These are phyloP conservation scores for Drosophila persimilis DNA, from an alignment of 1,140 invertebrate species.

Conservation along the genomic window DNA sequence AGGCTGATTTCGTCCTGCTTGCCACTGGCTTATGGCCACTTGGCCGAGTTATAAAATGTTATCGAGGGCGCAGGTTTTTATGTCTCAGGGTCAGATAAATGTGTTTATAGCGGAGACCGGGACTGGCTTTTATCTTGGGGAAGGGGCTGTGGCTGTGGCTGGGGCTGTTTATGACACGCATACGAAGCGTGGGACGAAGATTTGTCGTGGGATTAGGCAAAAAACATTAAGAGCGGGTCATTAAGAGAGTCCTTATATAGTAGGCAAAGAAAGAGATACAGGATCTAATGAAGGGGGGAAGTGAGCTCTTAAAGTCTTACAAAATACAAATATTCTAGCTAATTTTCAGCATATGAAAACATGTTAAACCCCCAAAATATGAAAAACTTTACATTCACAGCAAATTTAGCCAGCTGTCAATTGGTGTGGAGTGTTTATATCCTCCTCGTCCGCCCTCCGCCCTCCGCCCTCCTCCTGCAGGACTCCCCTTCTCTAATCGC, in stretches of 20 bases:
- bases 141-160: not conserved
- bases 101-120: slow-evolving; percentile 61
- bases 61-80: slow-evolving; percentile 79
- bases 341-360: slow-evolving; percentile 1
- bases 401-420: slow-evolving; percentile 64
- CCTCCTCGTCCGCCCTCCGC: slow-evolving; percentile 20
- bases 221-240: slow-evolving; percentile 64
- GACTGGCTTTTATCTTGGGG: slow-evolving; percentile 41
- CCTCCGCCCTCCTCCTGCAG: slow-evolving; percentile 5
- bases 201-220: slow-evolving; percentile 71
- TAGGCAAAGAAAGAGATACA: slow-evolving; percentile 7
- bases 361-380: not conserved
- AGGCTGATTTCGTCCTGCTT: slow-evolving; percentile 10
- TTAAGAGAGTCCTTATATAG: slow-evolving; percentile 50
- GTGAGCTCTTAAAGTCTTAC: too few species aligned
- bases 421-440: slow-evolving; percentile 63
- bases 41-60: slow-evolving; percentile 76
- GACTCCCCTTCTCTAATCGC: slow-evolving; percentile 67
- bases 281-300: too few species aligned
- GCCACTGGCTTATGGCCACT: slow-evolving; percentile 63
- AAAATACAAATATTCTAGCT: too few species aligned
- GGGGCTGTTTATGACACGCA: slow-evolving; percentile 68
- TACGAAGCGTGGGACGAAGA: slow-evolving; percentile 57
- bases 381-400: slow-evolving; percentile 45
- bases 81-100: slow-evolving; percentile 75